Evolutionary conservation across 2,888 invertebrate genomes (phyloP), one percentile per base, ranked within the genome.

Genomic region (Actias luna): DNA sequence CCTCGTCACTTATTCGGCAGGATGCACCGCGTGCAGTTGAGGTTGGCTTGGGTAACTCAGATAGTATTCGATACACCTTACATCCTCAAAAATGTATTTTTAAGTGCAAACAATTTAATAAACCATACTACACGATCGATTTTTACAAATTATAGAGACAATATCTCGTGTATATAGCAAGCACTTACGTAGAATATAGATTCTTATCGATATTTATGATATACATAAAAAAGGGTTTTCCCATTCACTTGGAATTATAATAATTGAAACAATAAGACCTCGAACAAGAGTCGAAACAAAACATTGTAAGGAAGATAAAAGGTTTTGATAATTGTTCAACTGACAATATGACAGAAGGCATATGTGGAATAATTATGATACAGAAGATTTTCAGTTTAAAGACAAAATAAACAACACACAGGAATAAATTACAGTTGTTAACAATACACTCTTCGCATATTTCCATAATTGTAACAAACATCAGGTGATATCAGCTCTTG

Each of bases 191-290:
- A 91, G 87, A 88, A 39, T 84, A 77, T 85, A 87, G 84, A 88
- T 83, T 79, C 87, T 90, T 87, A 92, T 92, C 89, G 89, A 92
- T 92, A 92, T 92, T 92, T 88, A 92, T 90, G 75, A 80, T 77
- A 76, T 73, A 79, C 78, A 91, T 90, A 91, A 91, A 85, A 85
- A 85, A 82, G 78, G 84, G 87, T 89, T 87, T 88, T 8, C 42
- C 5, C 42, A 91, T 92, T 89, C 89, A 87, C 82, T 81, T 75
- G 76, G 88, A 92, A 92, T 90, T 89, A 89, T 89, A 91, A 92
- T 91, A 87, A 87, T 87, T 89, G 90, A 89, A 88, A 86, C 87
- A 88, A 85, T 87, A 85, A 84, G 87, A 88, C 82, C 85, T 80
- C 82, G 85, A 89, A 91, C 89, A 90, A 92, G 82, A 88, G 85